Conservation (phyloP, 2,797 vertebrate species). For the Epinephelus coioides region DNA sequence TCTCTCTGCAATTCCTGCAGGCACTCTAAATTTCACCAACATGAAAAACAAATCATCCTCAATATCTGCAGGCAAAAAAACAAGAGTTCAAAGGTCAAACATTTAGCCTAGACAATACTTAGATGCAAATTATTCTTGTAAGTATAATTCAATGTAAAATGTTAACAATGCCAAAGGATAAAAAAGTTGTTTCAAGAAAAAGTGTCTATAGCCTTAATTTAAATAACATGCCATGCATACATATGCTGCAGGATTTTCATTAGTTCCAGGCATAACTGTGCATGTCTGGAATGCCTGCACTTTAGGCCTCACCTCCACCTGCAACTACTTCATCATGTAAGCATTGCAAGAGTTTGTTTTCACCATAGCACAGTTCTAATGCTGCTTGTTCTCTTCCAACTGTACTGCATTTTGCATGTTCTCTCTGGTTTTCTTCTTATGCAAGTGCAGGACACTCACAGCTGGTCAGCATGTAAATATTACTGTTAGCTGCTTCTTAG, state of each 20-base stretch:
- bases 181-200: background rate
- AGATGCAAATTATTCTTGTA: background rate
- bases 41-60: background rate
- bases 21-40: background rate
- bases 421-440: background rate
- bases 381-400: background rate
- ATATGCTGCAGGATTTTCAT: background rate
- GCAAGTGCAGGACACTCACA: slow-evolving; percentile 1
- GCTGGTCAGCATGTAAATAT: background rate
- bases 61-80: background rate
- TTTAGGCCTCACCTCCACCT: background rate
- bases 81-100: background rate
- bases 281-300: background rate
- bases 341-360: background rate
- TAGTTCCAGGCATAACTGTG: background rate
- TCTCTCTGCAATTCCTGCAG: no score
- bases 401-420: background rate
- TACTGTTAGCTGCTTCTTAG: background rate
- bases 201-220: background rate
- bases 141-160: background rate
- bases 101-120: background rate
- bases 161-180: background rate
- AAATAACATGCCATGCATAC: background rate
- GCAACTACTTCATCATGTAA: background rate
- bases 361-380: background rate